Evolutionary conservation across 2,113 vertebrate genomes (phyloP).

Genomic region (Scolopax mira): DNA sequence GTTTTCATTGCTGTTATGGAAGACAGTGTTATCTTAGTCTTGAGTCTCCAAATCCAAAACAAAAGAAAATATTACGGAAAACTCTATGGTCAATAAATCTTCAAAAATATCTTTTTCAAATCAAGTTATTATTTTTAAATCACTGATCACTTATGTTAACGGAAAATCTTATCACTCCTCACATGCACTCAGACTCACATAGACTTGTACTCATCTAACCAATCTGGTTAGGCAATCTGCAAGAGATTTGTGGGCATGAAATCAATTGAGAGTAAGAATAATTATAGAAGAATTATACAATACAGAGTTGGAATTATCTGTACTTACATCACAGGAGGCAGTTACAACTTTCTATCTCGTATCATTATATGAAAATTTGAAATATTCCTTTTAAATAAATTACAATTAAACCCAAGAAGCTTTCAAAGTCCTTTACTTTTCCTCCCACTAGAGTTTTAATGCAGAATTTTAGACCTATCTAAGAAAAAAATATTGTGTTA

Average conservation of each 20-base stretch:
- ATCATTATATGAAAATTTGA: neutral
- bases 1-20: slow-evolving; percentile 40
- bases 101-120: neutral
- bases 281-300: neutral
- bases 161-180: neutral
- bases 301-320: neutral
- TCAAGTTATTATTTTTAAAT: neutral
- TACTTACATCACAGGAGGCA: neutral
- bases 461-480: neutral
- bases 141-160: neutral
- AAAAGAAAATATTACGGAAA: neutral
- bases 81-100: neutral
- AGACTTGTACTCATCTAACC: neutral
- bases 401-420: neutral
- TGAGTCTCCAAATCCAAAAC: slow-evolving; percentile 10
- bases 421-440: neutral
- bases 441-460: neutral
- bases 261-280: neutral
- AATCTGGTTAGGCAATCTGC: neutral
- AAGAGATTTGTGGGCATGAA: neutral
- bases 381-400: neutral
- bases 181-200: neutral
- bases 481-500: neutral
- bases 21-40: slow-evolving; percentile 1
- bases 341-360: neutral